These are phyloP conservation scores for Neogale vison DNA, from an alignment of 2,113 vertebrate genomes.

Conservation along the genomic window DNA sequence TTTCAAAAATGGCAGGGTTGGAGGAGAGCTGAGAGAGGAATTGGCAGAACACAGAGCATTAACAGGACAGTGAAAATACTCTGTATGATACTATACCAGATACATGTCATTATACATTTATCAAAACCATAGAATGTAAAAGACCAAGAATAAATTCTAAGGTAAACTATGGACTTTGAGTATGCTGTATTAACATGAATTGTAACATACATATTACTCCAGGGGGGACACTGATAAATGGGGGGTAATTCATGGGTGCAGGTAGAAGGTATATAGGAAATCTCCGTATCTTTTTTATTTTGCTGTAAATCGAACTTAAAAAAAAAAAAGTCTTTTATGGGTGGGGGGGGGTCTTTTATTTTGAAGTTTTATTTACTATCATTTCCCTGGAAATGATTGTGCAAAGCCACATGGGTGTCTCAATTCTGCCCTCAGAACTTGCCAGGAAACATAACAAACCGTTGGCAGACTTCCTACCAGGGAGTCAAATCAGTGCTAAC, in stretches of 20 bases:
- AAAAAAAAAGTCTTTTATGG: no score
- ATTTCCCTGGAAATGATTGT: neutral
- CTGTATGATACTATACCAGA: neutral
- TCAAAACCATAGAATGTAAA: neutral
- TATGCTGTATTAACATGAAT: neutral
- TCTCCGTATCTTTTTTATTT: neutral
- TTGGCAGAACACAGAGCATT: neutral
- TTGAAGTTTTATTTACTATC: neutral
- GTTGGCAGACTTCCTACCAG: neutral
- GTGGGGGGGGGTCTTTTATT: neutral
- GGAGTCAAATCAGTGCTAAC: neutral
- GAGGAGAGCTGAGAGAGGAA: neutral
- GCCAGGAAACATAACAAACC: neutral
- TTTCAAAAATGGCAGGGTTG: neutral
- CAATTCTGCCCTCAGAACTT: neutral
- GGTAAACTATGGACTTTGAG: neutral
- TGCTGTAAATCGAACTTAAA: neutral
- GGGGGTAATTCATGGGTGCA: neutral
- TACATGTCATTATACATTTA: neutral
- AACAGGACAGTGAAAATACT: neutral
- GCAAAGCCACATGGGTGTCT: neutral
- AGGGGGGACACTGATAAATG: neutral
- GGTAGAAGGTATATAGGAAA: neutral
- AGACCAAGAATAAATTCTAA: neutral
- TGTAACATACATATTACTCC: neutral